phyloP scores from a whole-genome alignment of 2,113 vertebrate species.

The Sakesphorus luctuosus region DNA sequence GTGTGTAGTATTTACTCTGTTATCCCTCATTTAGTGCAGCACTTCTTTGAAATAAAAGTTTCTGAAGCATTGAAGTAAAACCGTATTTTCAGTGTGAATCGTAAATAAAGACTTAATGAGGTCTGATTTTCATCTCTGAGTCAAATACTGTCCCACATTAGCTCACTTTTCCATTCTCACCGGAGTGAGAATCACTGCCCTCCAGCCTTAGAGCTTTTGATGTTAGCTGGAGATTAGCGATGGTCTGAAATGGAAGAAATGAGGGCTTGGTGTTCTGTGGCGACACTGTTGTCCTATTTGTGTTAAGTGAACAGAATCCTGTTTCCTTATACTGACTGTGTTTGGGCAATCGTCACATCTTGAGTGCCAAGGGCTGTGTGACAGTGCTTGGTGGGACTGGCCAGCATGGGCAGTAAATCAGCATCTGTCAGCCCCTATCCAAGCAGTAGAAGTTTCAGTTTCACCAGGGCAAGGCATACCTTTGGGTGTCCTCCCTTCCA shows the following conservation, averaged over 20 bases:
- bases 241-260: not conserved
- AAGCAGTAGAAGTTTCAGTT: not conserved
- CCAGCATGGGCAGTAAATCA: not conserved
- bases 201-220: constrained; percentile 32
- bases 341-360: not conserved
- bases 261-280: not conserved
- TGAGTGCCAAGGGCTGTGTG: not conserved
- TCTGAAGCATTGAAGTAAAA: not conserved
- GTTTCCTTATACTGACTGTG: not conserved
- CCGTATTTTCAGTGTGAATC: not conserved
- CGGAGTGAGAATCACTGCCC: not conserved
- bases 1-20: not conserved
- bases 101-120: constrained; percentile 49
- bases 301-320: not conserved
- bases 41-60: constrained; percentile 1
- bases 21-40: not conserved
- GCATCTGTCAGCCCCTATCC: not conserved
- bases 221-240: constrained; percentile 1
- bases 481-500: not conserved
- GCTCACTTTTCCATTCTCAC: constrained; percentile 17
- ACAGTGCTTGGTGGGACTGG: not conserved
- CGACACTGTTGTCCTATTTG: not conserved
- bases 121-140: constrained; percentile 42
- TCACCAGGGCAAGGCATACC: not conserved
- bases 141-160: constrained; percentile 12